Evolutionary conservation across 2,113 vertebrate species (phyloP).

Genomic region (Cinclus cinclus): DNA sequence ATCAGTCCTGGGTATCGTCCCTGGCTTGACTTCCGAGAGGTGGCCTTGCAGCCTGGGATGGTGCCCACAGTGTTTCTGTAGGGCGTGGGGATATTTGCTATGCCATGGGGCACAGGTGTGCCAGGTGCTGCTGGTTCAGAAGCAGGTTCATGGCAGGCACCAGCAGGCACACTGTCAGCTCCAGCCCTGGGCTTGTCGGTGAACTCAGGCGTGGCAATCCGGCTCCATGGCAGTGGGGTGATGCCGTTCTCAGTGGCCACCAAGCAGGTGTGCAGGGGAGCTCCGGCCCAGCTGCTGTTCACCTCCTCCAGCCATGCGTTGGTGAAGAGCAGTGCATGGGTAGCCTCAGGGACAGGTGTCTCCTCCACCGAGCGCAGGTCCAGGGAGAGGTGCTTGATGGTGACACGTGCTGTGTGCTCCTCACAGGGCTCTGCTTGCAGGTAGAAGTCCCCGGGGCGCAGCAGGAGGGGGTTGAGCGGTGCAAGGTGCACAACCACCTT

Average conservation of each 20-base stretch:
- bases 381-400: slow-evolving; percentile 80
- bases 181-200: slow-evolving; percentile 53
- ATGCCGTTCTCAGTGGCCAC: slow-evolving; percentile 80
- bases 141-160: not conserved
- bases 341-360: slow-evolving; percentile 72
- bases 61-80: not conserved
- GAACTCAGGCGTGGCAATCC: slow-evolving; percentile 83
- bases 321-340: slow-evolving; percentile 82
- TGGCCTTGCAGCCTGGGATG: slow-evolving; percentile 71
- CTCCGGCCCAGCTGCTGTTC: slow-evolving; percentile 70
- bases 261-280: slow-evolving; percentile 79
- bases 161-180: not conserved
- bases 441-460: slow-evolving; percentile 86
- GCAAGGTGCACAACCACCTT: slow-evolving; percentile 85
- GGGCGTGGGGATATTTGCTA: not conserved
- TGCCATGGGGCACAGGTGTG: not conserved
- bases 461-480: slow-evolving; percentile 76
- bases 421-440: slow-evolving; percentile 82
- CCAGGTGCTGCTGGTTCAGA: not conserved
- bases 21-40: slow-evolving; percentile 57
- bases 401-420: slow-evolving; percentile 79
- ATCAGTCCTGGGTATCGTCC: slow-evolving; percentile 70
- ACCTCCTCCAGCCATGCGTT: slow-evolving; percentile 80
- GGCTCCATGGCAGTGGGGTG: slow-evolving; percentile 80
- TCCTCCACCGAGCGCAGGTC: slow-evolving; percentile 79